These are phyloP conservation scores for Toxotes lorentzi DNA, from an alignment of 2,797 vertebrate genomes.

Conservation along the genomic window DNA sequence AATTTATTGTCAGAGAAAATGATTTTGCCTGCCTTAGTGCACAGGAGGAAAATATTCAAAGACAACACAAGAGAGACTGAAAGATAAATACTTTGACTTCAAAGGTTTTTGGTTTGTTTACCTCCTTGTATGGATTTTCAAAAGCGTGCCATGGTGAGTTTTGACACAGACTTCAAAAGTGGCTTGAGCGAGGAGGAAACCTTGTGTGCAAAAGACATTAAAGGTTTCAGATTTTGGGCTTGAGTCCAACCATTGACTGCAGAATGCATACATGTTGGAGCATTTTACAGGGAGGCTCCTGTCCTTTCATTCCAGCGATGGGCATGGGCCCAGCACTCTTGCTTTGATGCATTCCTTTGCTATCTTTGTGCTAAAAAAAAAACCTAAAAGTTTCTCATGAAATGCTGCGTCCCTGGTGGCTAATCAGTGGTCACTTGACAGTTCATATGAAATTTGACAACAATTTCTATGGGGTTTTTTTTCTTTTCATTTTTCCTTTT, in stretches of 20 bases:
- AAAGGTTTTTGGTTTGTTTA: conserved; percentile 80
- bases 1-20: conserved; percentile 75
- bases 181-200: conserved; percentile 74
- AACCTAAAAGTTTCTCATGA: conserved; percentile 65
- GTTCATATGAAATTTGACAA: conserved; percentile 53
- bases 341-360: conserved; percentile 82
- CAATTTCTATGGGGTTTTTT: conserved; percentile 46
- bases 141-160: conserved; percentile 73
- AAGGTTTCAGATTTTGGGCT: conserved; percentile 76
- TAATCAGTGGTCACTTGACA: conserved; percentile 61
- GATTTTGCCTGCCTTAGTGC: conserved; percentile 71
- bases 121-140: conserved; percentile 78
- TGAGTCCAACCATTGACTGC: conserved; percentile 71
- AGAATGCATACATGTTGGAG: conserved; percentile 71
- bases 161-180: conserved; percentile 80
- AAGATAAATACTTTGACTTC: conserved; percentile 76
- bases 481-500: conserved; percentile 8
- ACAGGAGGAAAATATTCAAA: conserved; percentile 68
- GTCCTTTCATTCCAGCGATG: conserved; percentile 76
- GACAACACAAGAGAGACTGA: conserved; percentile 70
- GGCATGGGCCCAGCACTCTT: conserved; percentile 64
- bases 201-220: conserved; percentile 79
- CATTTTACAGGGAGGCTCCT: conserved; percentile 63
- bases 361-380: conserved; percentile 76
- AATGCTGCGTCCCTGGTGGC: conserved; percentile 64